Evolutionary conservation across 2,113 vertebrate species (phyloP).

Genomic region (Catharus minimus): DNA sequence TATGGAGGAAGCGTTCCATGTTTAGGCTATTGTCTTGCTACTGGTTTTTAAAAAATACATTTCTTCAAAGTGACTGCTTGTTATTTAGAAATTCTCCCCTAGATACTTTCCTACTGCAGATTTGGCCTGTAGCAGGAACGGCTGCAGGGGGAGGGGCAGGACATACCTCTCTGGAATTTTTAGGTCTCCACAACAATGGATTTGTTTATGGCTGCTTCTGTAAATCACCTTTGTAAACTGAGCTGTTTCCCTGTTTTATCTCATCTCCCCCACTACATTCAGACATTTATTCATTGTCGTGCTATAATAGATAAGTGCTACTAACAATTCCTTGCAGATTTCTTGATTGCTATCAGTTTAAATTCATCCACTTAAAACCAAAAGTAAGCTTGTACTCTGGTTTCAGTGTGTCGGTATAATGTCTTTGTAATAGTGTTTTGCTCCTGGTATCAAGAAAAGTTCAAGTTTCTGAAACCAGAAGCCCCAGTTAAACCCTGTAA

Average conservation of each 20-base stretch:
- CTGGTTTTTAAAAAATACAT: neutral
- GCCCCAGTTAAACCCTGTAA: neutral
- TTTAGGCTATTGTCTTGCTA: neutral
- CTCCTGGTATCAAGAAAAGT: neutral
- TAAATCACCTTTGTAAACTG: neutral
- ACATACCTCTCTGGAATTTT: neutral
- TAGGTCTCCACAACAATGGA: neutral
- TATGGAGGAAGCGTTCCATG: neutral
- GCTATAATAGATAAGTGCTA: neutral
- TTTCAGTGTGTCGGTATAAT: neutral
- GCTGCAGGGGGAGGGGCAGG: neutral
- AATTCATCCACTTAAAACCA: neutral
- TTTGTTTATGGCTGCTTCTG: slow-evolving; percentile 2
- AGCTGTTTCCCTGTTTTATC: neutral
- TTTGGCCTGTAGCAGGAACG: neutral
- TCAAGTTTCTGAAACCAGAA: slow-evolving; percentile 45
- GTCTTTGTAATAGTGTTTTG: neutral
- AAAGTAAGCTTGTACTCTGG: neutral
- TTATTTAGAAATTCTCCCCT: neutral
- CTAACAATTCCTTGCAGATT: neutral
- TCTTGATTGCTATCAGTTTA: neutral
- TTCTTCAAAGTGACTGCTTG: neutral
- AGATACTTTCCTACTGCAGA: neutral
- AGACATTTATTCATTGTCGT: neutral
- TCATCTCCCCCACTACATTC: neutral